phyloP scores from a whole-genome alignment of 1,140 invertebrate species.

The Rhizoglyphus robini region DNA sequence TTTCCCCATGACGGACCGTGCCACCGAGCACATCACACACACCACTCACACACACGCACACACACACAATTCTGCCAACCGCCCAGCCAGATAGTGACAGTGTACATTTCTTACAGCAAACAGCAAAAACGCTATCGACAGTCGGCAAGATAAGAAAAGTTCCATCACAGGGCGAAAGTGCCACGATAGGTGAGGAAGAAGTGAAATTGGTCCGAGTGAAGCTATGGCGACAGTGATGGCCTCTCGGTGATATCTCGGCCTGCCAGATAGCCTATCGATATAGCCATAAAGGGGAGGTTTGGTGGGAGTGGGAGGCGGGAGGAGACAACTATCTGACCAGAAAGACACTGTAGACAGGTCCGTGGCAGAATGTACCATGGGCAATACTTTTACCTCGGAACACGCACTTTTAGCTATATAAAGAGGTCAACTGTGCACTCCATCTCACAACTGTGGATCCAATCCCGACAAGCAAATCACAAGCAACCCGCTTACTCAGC shows the following conservation, averaged over 20 bases:
- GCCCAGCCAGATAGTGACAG: no score
- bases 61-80: no score
- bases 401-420: not conserved
- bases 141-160: slow-evolving; percentile 9
- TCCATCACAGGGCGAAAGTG: not conserved
- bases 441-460: not conserved
- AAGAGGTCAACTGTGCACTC: not conserved
- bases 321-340: not conserved
- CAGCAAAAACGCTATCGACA: no score
- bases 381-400: slow-evolving; percentile 4
- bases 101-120: no score
- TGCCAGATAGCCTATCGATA: no score
- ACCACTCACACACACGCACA: no score
- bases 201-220: not conserved
- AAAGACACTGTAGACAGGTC: no score
- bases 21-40: no score
- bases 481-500: no score
- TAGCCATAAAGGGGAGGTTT: not conserved
- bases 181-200: not conserved
- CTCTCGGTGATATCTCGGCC: not conserved
- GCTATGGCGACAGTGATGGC: not conserved
- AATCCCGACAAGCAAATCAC: no score
- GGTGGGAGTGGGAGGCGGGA: not conserved
- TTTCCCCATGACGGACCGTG: no score
- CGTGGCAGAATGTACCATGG: no score